Evolutionary conservation across 2,888 invertebrate genomes (phyloP).

Genomic region (Apodemia zela): DNA sequence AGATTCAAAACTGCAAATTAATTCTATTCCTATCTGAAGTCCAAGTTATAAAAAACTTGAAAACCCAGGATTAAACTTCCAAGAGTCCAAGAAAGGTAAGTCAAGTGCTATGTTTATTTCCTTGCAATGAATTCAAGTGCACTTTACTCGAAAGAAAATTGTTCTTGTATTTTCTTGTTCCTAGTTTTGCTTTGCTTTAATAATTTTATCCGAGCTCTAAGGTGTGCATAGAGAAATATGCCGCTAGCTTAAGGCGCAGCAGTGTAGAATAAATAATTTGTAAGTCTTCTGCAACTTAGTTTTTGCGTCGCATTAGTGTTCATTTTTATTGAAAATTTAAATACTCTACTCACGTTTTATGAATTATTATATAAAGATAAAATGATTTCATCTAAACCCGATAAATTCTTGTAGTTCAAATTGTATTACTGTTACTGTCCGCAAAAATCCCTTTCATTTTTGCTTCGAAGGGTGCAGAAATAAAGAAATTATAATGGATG

Average conservation of each 20-base stretch:
- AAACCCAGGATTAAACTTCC: conserved; percentile 6
- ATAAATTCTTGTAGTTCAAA: not conserved
- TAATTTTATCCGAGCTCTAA: conserved; percentile 18
- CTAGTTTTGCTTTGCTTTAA: conserved; percentile 14
- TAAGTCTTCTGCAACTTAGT: conserved; percentile 1
- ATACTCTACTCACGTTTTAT: too few species aligned
- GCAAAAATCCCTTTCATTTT: too few species aligned
- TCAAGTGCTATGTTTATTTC: conserved; percentile 23
- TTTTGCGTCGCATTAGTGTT: not conserved
- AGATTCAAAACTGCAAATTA: conserved; percentile 5
- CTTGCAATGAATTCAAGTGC: conserved; percentile 22
- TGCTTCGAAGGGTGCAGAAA: too few species aligned
- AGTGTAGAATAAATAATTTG: conserved; percentile 10
- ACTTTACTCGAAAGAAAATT: conserved; percentile 17
- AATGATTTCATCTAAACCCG: not conserved
- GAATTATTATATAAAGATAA: too few species aligned
- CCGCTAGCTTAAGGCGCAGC: conserved; percentile 1
- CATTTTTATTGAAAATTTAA: not conserved
- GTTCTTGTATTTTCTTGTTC: conserved; percentile 20
- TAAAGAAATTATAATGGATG: too few species aligned
- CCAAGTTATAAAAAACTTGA: conserved; percentile 19
- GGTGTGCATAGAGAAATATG: conserved; percentile 12
- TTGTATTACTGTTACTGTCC: too few species aligned
- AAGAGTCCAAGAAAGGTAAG: conserved; percentile 20
- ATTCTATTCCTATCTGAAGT: conserved; percentile 18